Conservation (phyloP, 2,113 vertebrate species). For the Recurvirostra avosetta region DNA sequence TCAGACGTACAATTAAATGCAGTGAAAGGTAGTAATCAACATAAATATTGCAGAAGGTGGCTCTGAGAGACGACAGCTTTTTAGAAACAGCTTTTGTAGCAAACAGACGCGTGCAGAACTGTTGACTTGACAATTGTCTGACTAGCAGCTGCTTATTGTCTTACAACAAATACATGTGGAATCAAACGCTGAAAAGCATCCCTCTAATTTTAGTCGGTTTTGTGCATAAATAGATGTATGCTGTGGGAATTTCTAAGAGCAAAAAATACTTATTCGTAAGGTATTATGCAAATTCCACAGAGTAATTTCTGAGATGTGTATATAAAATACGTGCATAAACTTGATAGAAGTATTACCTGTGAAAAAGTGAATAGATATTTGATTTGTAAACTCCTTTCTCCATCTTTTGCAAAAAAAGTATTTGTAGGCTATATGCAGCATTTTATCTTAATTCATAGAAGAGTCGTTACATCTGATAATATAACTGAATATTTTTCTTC, state of each 20-base stretch:
- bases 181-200: background rate
- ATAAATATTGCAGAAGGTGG: background rate
- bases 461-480: background rate
- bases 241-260: background rate
- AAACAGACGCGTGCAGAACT: background rate
- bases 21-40: background rate
- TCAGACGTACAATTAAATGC: background rate
- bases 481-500: conserved; percentile 1
- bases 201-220: background rate
- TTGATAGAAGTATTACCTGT: background rate
- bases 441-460: background rate
- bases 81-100: background rate
- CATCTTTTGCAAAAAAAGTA: background rate
- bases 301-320: background rate
- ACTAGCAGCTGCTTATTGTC: background rate
- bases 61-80: background rate
- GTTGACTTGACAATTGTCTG: background rate
- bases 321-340: background rate
- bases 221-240: background rate
- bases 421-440: background rate
- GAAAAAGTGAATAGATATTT: background rate
- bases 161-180: background rate
- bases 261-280: background rate
- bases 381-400: background rate
- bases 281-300: background rate